A percentile compares a stretch with the other conserved stretches of the same genome.
These are phyloP conservation scores for Pyxicephalus adspersus DNA, from an alignment of 2,113 vertebrate species.

Conservation along the genomic window DNA sequence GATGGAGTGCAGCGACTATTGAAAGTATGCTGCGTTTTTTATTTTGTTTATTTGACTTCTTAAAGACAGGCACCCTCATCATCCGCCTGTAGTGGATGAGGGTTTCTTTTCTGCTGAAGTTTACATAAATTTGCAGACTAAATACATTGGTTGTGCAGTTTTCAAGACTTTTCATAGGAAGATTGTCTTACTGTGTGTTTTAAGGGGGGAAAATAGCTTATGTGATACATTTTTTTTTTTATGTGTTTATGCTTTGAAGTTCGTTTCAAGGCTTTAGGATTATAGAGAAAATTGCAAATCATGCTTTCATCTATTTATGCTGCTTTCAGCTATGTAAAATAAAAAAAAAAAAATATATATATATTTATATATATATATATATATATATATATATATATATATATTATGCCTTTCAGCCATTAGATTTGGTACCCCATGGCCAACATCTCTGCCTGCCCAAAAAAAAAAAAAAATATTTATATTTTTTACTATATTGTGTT, in stretches of 20 bases:
- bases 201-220: neutral
- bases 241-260: neutral
- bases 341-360: no score
- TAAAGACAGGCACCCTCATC: neutral
- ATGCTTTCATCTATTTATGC: neutral
- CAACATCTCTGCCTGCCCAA: no score
- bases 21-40: neutral
- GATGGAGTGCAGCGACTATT: conserved; percentile 17
- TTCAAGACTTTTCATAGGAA: neutral
- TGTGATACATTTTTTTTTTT: neutral
- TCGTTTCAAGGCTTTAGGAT: neutral
- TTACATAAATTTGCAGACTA: conserved; percentile 14
- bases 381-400: no score
- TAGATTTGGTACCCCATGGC: no score
- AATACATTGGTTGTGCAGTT: neutral
- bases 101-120: neutral
- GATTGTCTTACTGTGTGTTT: neutral
- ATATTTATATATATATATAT: no score
- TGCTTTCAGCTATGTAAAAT: no score
- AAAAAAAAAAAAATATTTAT: no score
- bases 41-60: conserved; percentile 16
- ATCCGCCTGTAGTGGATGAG: neutral
- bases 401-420: no score
- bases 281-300: neutral
- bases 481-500: no score